Percentiles rank a stretch among this genome's conserved stretches.
phyloP scores from a whole-genome alignment of 2,888 invertebrate species.

The Phania funesta region DNA sequence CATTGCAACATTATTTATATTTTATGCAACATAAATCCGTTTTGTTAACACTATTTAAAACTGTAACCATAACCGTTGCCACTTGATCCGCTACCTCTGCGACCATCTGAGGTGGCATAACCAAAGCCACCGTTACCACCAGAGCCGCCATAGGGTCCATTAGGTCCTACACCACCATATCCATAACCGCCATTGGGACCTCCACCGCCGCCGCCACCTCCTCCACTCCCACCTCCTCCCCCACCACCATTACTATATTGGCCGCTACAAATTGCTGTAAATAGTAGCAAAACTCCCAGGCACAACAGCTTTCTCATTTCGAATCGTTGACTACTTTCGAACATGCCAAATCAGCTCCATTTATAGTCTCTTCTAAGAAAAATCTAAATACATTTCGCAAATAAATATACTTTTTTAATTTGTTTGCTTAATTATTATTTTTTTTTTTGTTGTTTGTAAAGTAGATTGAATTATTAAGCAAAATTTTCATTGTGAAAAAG shows the following conservation, averaged over 20 bases:
- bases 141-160: slow-evolving; percentile 61
- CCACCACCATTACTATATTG: slow-evolving; percentile 47
- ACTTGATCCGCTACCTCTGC: slow-evolving; percentile 48
- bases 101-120: slow-evolving; percentile 48
- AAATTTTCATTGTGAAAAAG: no score
- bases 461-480: no score
- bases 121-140: slow-evolving; percentile 67
- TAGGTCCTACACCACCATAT: slow-evolving; percentile 57
- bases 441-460: no score
- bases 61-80: slow-evolving; percentile 58
- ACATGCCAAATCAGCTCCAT: slow-evolving; percentile 17
- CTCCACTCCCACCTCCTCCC: slow-evolving; percentile 48
- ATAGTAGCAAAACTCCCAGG: slow-evolving; percentile 3
- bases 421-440: not conserved
- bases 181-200: slow-evolving; percentile 56
- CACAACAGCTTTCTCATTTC: slow-evolving; percentile 25
- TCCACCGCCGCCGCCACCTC: slow-evolving; percentile 54
- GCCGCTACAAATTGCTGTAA: slow-evolving; percentile 2
- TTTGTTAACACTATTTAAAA: not conserved
- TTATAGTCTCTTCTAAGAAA: slow-evolving; percentile 25
- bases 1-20: no score
- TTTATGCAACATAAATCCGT: not conserved
- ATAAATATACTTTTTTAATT: no score
- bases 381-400: no score
- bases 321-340: slow-evolving; percentile 3